Base-by-base conservation (phyloP, 1,140 invertebrate species). In the Hesperophylax magnus region DNA sequence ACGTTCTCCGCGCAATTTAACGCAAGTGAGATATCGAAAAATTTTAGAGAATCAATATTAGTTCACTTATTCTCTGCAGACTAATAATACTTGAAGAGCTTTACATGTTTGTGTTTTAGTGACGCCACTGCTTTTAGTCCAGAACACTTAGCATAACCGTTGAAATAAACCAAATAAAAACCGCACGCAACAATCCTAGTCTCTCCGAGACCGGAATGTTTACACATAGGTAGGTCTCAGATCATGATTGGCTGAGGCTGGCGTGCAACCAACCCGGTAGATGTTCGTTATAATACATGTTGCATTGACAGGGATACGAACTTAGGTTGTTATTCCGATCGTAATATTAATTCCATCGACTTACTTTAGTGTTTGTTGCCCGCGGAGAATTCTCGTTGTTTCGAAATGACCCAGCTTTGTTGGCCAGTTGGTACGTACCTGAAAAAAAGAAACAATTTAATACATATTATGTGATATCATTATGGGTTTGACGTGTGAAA, bases 141-240 rank as follows among this genome's bases (percentile, higher is more conserved):
- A 61, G 58, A 47, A 24, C 58, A 61, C 58, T 61, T 24, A 24
- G 24, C 24, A 24, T 18, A 58, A 22, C 56, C 56, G 56, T 18
- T 58, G 56, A 61, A 61, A 61, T 24, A 61, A 61, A 24, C 58
- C 58, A 18, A 61, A 18, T 61, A 61, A 24, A 61, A 61, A 61
- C 58, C 58, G 58, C 58, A 24, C 18, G 58, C 18, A 61, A 8
- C 24, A 24, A 22, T 22, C 24, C 58, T 61, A 18, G 58, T 11
- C 58, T 60, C 22, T 60, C 22, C 18, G 34, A 39, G 34, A 20
- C 56, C 7, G 58, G 17, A 24, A 61, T 61, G 58, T 61, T 61
- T 61, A 61, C 20, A 0, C 17, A 47, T 22, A 61, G 2, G 0
- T 5, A 15, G 9, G 1, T n/a, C 56, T 20, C n/a, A 22, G 18